Evolutionary conservation across 2,797 vertebrate species (phyloP).

Genomic region (Hippoglossus hippoglossus): DNA sequence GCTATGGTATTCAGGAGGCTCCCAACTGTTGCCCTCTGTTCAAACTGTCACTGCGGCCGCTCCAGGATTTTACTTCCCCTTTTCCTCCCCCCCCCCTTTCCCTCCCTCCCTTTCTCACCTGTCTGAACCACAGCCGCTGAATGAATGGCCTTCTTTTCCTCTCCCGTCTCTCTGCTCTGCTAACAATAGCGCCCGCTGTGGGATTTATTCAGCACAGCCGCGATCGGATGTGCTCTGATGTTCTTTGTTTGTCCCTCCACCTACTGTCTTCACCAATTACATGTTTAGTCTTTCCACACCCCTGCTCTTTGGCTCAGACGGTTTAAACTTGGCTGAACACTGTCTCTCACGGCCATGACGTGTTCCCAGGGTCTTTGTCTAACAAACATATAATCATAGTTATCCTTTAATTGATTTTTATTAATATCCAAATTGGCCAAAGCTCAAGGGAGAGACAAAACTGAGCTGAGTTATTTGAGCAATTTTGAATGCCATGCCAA

Average conservation of each 20-base stretch:
- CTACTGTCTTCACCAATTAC: slow-evolving; percentile 71
- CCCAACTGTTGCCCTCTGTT: slow-evolving; percentile 78
- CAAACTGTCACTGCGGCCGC: slow-evolving; percentile 56
- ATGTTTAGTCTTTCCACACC: slow-evolving; percentile 48
- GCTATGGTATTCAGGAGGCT: slow-evolving; percentile 74
- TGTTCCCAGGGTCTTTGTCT: slow-evolving; percentile 27
- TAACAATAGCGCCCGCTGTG: slow-evolving; percentile 54
- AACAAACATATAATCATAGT: slow-evolving; percentile 47
- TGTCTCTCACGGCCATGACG: slow-evolving; percentile 27
- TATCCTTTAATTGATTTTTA: slow-evolving; percentile 59
- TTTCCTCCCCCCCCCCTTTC: neutral
- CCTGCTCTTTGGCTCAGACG: slow-evolving; percentile 31
- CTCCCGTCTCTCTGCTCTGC: slow-evolving; percentile 31
- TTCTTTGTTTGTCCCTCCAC: slow-evolving; percentile 56
- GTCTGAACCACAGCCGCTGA: slow-evolving; percentile 36
- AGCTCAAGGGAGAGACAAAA: slow-evolving; percentile 44
- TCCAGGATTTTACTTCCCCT: slow-evolving; percentile 57
- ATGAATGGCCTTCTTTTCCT: slow-evolving; percentile 59
- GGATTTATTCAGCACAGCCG: slow-evolving; percentile 40
- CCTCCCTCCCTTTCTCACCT: slow-evolving; percentile 49
- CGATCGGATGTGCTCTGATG: slow-evolving; percentile 54
- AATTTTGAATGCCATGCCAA: slow-evolving; percentile 26
- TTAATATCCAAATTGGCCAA: slow-evolving; percentile 56
- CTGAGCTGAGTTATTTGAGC: slow-evolving; percentile 37
- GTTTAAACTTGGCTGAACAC: slow-evolving; percentile 36